Conservation (phyloP, 2,113 vertebrate genomes). For the Diphyllodes magnificus region DNA sequence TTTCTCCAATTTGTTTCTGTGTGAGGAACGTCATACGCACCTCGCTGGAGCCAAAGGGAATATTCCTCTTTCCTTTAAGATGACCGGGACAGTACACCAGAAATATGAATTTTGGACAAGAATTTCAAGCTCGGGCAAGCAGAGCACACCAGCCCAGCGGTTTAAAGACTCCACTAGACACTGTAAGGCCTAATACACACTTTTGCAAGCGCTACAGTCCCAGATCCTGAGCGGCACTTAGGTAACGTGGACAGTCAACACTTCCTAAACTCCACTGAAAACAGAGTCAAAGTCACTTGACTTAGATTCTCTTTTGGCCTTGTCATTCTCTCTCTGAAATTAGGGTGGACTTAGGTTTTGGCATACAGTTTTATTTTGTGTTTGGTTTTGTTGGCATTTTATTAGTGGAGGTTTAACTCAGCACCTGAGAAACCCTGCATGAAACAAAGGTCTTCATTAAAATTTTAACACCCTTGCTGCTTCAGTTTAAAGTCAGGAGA, state of each 20-base stretch:
- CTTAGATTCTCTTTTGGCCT: not conserved
- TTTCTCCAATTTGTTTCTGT: not conserved
- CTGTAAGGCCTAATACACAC: not conserved
- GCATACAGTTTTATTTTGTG: not conserved
- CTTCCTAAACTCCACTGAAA: not conserved
- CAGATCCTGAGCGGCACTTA: not conserved
- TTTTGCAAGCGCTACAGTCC: not conserved
- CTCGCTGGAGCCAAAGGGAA: not conserved
- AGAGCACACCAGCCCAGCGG: not conserved
- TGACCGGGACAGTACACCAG: accelerated
- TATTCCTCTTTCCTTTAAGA: not conserved
- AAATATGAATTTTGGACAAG: not conserved
- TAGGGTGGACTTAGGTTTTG: not conserved
- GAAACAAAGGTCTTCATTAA: conserved; percentile 39
- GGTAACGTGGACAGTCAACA: not conserved
- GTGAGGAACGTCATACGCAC: not conserved
- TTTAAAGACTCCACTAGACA: not conserved
- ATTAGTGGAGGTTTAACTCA: conserved; percentile 13
- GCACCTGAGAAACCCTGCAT: conserved; percentile 32
- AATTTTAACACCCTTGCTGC: conserved; percentile 24
- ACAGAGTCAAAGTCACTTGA: not conserved
- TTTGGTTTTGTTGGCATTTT: not conserved
- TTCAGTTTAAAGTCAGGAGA: not conserved
- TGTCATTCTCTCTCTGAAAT: not conserved
- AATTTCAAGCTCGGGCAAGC: not conserved